phyloP scores from a whole-genome alignment of 2,797 vertebrate species.

The Hyperoplus immaculatus region DNA sequence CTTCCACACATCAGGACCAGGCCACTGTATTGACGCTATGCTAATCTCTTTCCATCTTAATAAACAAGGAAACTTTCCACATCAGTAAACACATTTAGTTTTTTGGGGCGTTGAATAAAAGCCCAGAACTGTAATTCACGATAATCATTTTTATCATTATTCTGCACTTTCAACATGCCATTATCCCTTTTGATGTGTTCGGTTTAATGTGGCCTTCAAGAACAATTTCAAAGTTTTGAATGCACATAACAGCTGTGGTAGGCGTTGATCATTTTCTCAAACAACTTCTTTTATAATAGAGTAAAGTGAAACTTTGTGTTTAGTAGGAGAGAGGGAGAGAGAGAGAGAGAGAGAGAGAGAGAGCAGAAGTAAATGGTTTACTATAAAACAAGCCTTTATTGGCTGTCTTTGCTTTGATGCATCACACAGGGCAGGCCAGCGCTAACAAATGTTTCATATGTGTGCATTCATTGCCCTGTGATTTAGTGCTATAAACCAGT shows the following conservation, averaged over 20 bases:
- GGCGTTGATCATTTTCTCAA: conserved; percentile 66
- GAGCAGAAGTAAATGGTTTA: conserved; percentile 55
- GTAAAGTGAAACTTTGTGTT: conserved; percentile 54
- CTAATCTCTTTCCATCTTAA: conserved; percentile 18
- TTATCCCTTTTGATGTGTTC: conserved; percentile 55
- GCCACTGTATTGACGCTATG: conserved; percentile 20
- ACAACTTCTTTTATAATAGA: conserved; percentile 51
- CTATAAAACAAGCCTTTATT: conserved; percentile 70
- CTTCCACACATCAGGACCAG: conserved; percentile 26
- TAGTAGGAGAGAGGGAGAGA: conserved; percentile 10
- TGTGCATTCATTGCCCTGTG: conserved; percentile 40
- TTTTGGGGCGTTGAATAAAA: conserved; percentile 44
- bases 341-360: conserved; percentile 8
- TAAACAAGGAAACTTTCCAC: conserved; percentile 42
- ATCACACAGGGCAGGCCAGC: conserved; percentile 63
- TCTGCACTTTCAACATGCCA: conserved; percentile 26
- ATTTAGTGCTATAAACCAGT: conserved; percentile 57
- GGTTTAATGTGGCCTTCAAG: conserved; percentile 31
- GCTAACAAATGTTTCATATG: conserved; percentile 69
- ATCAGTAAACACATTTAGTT: conserved; percentile 52
- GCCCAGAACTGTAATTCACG: conserved; percentile 28
- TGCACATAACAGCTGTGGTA: conserved; percentile 28
- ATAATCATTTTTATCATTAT: conserved; percentile 52
- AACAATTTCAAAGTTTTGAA: conserved; percentile 48
- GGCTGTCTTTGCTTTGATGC: conserved; percentile 67